Evolutionary conservation across 1,140 invertebrate species (phyloP), one percentile per base, ranked within the genome.

Genomic region (Lucilia cuprina): DNA sequence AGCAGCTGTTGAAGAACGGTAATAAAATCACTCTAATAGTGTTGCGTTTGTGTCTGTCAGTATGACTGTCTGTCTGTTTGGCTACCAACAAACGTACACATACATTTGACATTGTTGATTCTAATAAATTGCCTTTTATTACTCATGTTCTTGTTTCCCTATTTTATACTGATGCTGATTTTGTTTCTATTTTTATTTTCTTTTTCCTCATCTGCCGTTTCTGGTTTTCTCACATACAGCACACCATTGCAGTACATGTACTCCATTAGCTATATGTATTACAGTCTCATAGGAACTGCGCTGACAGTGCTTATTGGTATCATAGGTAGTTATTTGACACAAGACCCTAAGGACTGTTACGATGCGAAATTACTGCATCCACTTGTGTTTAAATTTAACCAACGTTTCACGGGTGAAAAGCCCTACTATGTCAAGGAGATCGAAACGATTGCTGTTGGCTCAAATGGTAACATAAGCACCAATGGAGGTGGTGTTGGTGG

Each of bases 241-340:
- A 92, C 93, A 85, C 88, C 92, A 19, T 77, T 95, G 10, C 91
- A 93, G 21, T 91, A 92, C 17, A 88, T 95, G 10, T 95, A 95
- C 86, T 93, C 93, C 8, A 93, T 95, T 55, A 95, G 94, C 7
- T 96, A 95, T 87, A 96, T 96, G 95, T 96, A 95, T 88, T 95
- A 96, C 87, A 94, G 94, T 30, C 88, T 95, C 5, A 92, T 95
- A 60, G 95, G 95, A 2, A 95, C 94, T 78, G 85, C 93, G 14
- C 92, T 95, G 25, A 95, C 95, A 0, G 91, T 96, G 0, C 82
- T 94, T 5, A 90, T 95, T 35, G 95, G 95, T 0, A 93, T 93
- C 8, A 88, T 95, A 9, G 92, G 95, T 30, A 95, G 95, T 87
- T 92, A 93, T 50, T 85, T 95, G 19, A 95, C 94, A 77, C 93